These are phyloP conservation scores for Phylloscopus trochilus DNA, from an alignment of 2,113 vertebrate genomes.

Conservation along the genomic window DNA sequence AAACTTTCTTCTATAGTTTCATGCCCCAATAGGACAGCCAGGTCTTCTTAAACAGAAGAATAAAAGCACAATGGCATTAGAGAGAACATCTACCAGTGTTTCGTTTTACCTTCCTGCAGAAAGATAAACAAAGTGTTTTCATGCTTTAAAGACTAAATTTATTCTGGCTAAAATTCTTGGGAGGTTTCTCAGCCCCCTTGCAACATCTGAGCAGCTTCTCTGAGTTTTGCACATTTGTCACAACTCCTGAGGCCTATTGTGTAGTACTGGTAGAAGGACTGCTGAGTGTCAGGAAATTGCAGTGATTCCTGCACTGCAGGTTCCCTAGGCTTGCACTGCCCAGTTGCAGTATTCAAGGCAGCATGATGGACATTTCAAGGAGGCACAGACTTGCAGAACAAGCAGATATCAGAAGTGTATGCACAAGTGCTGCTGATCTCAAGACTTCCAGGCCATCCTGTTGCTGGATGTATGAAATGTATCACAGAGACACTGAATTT, in stretches of 20 bases:
- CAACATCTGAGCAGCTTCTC: not conserved
- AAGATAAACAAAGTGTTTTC: not conserved
- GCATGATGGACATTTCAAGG: not conserved
- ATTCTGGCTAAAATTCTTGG: not conserved
- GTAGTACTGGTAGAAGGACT: not conserved
- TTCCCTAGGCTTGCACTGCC: not conserved
- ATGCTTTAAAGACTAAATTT: not conserved
- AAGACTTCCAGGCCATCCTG: not conserved
- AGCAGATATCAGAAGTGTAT: not conserved
- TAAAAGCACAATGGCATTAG: fast-evolving
- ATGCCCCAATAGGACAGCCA: not conserved
- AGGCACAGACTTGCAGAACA: not conserved
- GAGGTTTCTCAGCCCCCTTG: not conserved
- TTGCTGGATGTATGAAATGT: not conserved
- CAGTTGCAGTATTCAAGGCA: not conserved
- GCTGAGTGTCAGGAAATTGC: not conserved
- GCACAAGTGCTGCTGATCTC: not conserved
- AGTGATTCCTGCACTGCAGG: fast-evolving
- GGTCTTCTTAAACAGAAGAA: not conserved
- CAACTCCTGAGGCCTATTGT: not conserved
- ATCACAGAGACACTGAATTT: not conserved
- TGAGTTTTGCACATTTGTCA: not conserved
- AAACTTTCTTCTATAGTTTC: not conserved
- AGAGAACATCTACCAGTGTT: not conserved
- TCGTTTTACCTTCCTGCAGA: not conserved